Conservation (phyloP, 2,797 vertebrate genomes). For the Morus bassanus region DNA sequence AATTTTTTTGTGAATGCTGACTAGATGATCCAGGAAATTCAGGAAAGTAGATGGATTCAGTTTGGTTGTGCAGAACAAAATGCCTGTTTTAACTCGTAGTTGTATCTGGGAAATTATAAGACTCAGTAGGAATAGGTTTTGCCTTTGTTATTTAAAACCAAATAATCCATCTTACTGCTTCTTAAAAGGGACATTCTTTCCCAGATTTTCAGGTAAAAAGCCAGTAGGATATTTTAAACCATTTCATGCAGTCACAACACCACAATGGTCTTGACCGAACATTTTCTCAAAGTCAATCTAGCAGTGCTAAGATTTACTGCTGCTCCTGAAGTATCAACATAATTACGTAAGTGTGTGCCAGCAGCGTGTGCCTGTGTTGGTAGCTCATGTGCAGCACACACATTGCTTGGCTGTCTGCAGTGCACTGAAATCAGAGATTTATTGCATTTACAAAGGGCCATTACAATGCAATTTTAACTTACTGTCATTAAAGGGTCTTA, state of each 20-base stretch:
- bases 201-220: background rate
- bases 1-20: background rate
- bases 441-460: conserved; percentile 46
- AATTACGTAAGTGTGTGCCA: conserved; percentile 50
- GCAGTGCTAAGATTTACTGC: background rate
- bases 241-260: background rate
- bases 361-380: conserved; percentile 22
- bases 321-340: conserved; percentile 36
- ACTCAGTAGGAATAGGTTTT: background rate
- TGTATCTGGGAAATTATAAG: background rate
- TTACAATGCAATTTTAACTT: conserved; percentile 63
- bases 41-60: background rate
- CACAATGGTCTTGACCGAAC: background rate
- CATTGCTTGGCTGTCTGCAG: background rate
- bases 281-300: background rate
- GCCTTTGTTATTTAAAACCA: background rate
- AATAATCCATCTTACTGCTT: background rate
- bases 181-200: background rate
- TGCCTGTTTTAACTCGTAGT: background rate
- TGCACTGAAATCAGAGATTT: conserved; percentile 22
- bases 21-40: background rate
- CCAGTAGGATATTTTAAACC: background rate
- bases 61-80: background rate
- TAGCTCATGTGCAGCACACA: conserved; percentile 36
- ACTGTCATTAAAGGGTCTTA: conserved; percentile 61